phyloP scores from a whole-genome alignment of 2,113 vertebrate species.

The Phalacrocorax brasilianus region DNA sequence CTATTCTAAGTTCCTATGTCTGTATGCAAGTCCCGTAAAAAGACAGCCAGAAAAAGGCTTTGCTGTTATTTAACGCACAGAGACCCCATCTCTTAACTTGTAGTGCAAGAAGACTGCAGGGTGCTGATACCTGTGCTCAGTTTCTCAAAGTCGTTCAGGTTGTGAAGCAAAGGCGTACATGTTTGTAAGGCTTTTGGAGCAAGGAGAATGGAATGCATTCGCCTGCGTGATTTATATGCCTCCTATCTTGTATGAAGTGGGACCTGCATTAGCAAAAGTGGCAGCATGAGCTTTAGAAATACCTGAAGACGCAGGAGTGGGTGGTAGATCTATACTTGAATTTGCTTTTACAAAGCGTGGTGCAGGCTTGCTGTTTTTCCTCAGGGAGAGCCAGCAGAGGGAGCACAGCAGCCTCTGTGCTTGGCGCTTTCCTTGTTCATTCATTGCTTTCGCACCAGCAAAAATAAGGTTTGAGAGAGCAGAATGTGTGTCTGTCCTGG shows the following conservation, averaged over 20 bases:
- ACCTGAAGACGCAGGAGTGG: not conserved
- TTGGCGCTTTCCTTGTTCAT: not conserved
- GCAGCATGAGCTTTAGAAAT: not conserved
- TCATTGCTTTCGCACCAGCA: not conserved
- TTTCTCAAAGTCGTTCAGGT: not conserved
- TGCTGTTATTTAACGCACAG: not conserved
- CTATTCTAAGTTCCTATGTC: accelerated
- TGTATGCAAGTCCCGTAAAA: not conserved
- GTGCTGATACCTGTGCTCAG: not conserved
- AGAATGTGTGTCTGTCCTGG: accelerated
- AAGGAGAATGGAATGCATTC: not conserved
- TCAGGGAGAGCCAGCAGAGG: not conserved
- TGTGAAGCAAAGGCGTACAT: not conserved
- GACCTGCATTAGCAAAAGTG: accelerated
- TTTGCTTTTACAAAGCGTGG: accelerated
- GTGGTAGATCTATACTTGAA: not conserved
- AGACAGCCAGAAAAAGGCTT: not conserved
- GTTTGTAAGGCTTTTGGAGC: not conserved
- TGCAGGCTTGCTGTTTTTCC: not conserved
- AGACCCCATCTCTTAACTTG: accelerated
- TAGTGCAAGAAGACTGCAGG: not conserved
- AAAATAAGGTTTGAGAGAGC: not conserved
- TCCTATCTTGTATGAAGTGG: not conserved
- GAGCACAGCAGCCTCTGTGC: not conserved
- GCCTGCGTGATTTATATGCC: not conserved